Conservation (phyloP, 2,797 vertebrate species). For the Halcyon leucocephala region DNA sequence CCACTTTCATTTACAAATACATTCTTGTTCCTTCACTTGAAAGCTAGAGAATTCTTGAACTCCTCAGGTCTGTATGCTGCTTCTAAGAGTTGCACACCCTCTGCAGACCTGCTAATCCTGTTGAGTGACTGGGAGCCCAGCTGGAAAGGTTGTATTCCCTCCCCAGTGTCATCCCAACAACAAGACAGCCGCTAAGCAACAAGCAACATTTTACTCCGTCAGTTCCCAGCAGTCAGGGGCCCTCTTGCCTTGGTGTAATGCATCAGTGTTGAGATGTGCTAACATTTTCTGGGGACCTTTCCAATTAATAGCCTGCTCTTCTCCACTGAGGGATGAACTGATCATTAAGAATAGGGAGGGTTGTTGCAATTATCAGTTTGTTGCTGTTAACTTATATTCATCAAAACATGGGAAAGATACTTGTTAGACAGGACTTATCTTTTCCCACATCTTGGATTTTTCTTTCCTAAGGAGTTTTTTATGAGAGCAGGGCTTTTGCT, state of each 20-base stretch:
- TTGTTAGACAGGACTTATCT: background rate
- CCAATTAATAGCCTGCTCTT: background rate
- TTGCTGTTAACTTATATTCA: background rate
- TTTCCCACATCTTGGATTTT: background rate
- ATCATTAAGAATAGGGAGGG: background rate
- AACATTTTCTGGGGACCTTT: slow-evolving; percentile 2
- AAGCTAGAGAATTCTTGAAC: background rate
- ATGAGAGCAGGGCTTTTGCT: slow-evolving; percentile 5
- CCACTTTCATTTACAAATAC: background rate
- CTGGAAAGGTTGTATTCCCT: slow-evolving; percentile 14
- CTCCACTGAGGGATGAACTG: background rate
- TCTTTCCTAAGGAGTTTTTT: background rate
- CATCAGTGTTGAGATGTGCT: background rate
- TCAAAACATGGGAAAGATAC: background rate
- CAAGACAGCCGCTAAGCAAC: slow-evolving; percentile 45
- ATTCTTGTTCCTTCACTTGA: background rate
- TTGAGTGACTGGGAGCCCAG: background rate
- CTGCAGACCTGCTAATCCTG: background rate
- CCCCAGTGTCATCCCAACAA: background rate
- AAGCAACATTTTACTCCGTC: background rate
- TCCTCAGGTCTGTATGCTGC: background rate
- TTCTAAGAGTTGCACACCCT: background rate
- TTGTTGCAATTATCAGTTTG: background rate
- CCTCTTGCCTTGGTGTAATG: background rate
- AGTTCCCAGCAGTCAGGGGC: slow-evolving; percentile 21